Percentiles rank a stretch among this genome's conserved stretches.
Evolutionary conservation across 1,140 invertebrate genomes (phyloP).

Genomic region (Cotesia typhae): DNA sequence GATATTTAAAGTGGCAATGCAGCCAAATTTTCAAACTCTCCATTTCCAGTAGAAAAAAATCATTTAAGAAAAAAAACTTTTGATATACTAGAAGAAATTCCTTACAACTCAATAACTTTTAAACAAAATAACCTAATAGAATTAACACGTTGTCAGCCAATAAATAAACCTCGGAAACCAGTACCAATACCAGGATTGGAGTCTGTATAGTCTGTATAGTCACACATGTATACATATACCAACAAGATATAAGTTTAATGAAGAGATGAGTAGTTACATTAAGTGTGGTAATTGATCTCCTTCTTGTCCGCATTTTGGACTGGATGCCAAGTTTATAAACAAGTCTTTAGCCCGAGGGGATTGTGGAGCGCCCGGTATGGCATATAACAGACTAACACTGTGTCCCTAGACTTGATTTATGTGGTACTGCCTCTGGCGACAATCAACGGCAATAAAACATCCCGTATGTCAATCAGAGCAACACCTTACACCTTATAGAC

Average conservation of each 20-base stretch:
- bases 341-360: conserved; percentile 20
- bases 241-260: neutral
- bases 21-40: no score
- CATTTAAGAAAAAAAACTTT: no score
- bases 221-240: no score
- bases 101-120: neutral
- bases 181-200: no score
- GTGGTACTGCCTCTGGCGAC: conserved; percentile 14
- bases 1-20: no score
- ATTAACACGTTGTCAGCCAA: no score
- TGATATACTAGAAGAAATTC: neutral
- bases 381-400: no score
- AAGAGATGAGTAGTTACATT: conserved; percentile 34
- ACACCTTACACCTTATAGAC: conserved; percentile 17
- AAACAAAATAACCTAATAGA: no score
- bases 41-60: no score
- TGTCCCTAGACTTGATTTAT: conserved; percentile 18
- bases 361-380: neutral
- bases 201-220: no score
- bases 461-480: conserved; percentile 24
- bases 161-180: no score
- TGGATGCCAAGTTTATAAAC: conserved; percentile 33
- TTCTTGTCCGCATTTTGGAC: conserved; percentile 49
- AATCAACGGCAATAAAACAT: conserved; percentile 30
- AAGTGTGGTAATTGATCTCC: conserved; percentile 51